Evolutionary conservation across 2,888 invertebrate species (phyloP).

Genomic region (Athalia circularis): DNA sequence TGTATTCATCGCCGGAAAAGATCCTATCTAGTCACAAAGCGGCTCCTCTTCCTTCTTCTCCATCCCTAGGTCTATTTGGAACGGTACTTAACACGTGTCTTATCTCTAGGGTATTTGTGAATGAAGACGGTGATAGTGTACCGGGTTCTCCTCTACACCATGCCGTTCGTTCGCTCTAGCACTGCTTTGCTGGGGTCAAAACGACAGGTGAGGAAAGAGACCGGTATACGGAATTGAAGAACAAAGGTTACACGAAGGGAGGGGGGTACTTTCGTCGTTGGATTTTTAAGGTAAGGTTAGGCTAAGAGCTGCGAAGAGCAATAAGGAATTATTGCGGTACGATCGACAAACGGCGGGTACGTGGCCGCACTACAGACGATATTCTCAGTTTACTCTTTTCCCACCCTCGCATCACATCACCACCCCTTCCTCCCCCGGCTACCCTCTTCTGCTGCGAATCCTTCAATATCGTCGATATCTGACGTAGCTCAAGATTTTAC

Average conservation of each 20-base stretch:
- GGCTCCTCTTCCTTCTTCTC: not conserved
- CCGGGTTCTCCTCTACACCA: not conserved
- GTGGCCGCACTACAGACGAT: conserved; percentile 70
- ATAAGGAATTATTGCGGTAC: conserved; percentile 75
- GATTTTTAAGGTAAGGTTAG: conserved; percentile 57
- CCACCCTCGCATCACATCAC: conserved; percentile 25
- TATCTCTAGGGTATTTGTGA: conserved; percentile 43
- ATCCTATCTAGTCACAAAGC: conserved; percentile 21
- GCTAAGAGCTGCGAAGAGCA: conserved; percentile 65
- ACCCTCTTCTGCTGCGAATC: conserved; percentile 43
- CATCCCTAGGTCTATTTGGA: conserved; percentile 11
- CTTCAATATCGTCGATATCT: no score
- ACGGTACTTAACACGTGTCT: conserved; percentile 38
- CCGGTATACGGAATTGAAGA: conserved; percentile 6
- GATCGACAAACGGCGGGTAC: conserved; percentile 74
- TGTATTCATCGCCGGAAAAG: not conserved
- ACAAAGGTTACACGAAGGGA: not conserved
- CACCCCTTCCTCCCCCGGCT: conserved; percentile 49
- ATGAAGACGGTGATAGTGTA: conserved; percentile 31
- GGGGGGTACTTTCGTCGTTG: not conserved
- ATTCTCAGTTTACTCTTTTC: conserved; percentile 13
- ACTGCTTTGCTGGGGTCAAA: not conserved
- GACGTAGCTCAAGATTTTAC: no score
- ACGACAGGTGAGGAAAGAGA: not conserved
- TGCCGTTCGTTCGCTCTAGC: not conserved